Conservation (phyloP, 2,797 vertebrate species). For the Simalia tracyae region DNA sequence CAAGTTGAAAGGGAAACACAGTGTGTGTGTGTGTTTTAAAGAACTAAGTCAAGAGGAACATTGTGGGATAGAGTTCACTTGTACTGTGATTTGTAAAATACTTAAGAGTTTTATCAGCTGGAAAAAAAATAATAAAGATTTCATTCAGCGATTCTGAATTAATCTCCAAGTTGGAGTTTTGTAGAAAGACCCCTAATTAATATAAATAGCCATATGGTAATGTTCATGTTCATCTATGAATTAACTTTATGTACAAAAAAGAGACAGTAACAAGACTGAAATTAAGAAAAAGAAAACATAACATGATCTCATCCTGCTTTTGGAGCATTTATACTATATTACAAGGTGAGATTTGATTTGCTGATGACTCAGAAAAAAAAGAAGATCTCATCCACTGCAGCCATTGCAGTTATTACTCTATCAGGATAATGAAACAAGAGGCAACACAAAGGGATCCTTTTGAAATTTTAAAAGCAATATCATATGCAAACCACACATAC, state of each 20-base stretch:
- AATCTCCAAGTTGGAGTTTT: background rate
- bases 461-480: background rate
- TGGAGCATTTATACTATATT: background rate
- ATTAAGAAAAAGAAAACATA: background rate
- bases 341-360: constrained; percentile 13
- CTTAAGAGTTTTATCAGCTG: background rate
- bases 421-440: accelerated
- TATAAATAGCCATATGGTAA: too few relatives aligned
- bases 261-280: background rate
- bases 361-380: constrained; percentile 42
- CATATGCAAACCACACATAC: background rate
- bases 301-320: background rate
- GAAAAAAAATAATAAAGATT: background rate
- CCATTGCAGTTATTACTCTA: constrained; percentile 39
- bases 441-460: background rate
- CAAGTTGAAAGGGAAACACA: accelerated
- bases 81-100: background rate
- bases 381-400: constrained; percentile 37
- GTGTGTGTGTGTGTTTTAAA: background rate
- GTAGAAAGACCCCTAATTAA: background rate
- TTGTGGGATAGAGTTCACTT: background rate
- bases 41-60: too few relatives aligned
- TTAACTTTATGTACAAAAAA: background rate
- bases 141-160: background rate
- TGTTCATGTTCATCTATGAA: too few relatives aligned